phyloP scores from a whole-genome alignment of 2,113 vertebrate genomes.

The Poeciliopsis occidentalis region DNA sequence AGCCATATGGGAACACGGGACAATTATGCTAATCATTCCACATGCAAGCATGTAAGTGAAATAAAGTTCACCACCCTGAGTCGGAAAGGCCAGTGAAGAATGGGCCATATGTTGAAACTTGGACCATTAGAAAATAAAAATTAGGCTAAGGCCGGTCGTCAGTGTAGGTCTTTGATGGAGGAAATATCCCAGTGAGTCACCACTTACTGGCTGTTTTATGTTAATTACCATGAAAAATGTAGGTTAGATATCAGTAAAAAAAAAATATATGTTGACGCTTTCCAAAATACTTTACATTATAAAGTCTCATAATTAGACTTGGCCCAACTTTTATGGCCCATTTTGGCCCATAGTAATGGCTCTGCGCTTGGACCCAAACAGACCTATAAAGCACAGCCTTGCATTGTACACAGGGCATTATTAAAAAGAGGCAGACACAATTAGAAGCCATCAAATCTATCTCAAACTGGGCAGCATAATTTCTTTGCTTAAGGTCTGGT shows the following conservation, averaged over 20 bases:
- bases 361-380: conserved; percentile 76
- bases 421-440: conserved; percentile 76
- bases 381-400: conserved; percentile 76
- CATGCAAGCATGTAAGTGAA: conserved; percentile 69
- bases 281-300: conserved; percentile 66
- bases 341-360: conserved; percentile 76
- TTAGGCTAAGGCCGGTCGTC: conserved; percentile 41
- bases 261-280: conserved; percentile 47
- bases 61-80: conserved; percentile 73
- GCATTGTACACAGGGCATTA: conserved; percentile 53
- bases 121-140: conserved; percentile 56
- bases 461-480: conserved; percentile 63
- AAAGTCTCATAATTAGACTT: conserved; percentile 73
- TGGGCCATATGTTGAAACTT: conserved; percentile 40
- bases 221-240: conserved; percentile 60
- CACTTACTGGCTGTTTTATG: conserved; percentile 61
- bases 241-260: conserved; percentile 46
- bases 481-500: conserved; percentile 45
- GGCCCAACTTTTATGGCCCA: conserved; percentile 77
- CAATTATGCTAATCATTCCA: conserved; percentile 77
- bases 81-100: conserved; percentile 44
- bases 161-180: conserved; percentile 58
- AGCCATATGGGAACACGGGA: conserved; percentile 75
- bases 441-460: conserved; percentile 76
- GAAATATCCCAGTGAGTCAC: conserved; percentile 43